Evolutionary conservation across 2,888 invertebrate species (phyloP).

Genomic region (Netelia virgata): DNA sequence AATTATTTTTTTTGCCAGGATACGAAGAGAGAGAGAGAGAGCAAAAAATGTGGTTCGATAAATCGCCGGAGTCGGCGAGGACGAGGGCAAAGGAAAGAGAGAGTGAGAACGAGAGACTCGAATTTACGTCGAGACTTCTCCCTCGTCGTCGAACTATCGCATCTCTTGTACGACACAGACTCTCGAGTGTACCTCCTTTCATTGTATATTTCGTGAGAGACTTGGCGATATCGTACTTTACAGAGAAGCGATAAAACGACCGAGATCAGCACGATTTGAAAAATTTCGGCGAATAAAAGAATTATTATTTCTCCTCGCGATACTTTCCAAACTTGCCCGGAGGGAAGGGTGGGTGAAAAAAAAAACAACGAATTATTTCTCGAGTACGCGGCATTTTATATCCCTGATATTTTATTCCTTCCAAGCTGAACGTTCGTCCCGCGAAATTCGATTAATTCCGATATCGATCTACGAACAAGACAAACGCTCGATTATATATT

Average conservation of each 20-base stretch:
- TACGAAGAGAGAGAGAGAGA: constrained; percentile 12
- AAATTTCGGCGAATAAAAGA: constrained; percentile 3
- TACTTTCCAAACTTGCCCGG: constrained; percentile 54
- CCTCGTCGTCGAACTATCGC: constrained; percentile 1
- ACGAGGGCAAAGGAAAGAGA: background rate
- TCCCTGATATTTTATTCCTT: constrained; percentile 3
- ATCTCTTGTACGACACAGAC: constrained; percentile 16
- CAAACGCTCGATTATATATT: constrained; percentile 38
- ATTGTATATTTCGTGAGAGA: constrained; percentile 38
- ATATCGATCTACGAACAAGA: constrained; percentile 58
- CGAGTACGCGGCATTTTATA: background rate
- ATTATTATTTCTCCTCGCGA: constrained; percentile 39
- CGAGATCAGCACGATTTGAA: background rate
- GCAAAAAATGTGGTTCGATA: constrained; percentile 28
- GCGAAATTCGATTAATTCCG: constrained; percentile 58
- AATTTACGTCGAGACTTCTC: background rate
- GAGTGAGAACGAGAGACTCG: constrained; percentile 4
- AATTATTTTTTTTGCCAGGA: constrained; percentile 37
- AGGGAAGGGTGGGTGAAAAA: background rate
- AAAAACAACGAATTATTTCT: background rate
- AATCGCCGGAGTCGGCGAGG: constrained; percentile 5
- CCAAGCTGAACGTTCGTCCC: constrained; percentile 18
- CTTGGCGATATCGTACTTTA: constrained; percentile 47
- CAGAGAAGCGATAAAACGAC: constrained; percentile 20
- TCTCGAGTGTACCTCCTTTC: constrained; percentile 47